These are phyloP conservation scores for Prunella himalayana DNA, from an alignment of 2,113 vertebrate genomes.

Conservation along the genomic window DNA sequence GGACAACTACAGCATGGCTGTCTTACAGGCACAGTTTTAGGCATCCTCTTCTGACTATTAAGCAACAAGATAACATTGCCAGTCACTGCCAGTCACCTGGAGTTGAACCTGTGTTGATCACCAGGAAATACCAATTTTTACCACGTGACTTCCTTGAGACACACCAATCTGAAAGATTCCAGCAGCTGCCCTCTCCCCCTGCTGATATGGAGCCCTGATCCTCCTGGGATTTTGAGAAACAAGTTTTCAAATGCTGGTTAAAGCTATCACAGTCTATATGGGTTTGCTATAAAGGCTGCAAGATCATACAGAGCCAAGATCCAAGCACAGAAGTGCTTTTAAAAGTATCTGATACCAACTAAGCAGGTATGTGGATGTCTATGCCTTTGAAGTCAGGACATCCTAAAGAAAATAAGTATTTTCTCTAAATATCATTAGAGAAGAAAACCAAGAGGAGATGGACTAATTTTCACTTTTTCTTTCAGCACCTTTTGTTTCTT, in stretches of 20 bases:
- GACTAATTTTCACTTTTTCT: neutral
- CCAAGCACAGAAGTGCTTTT: neutral
- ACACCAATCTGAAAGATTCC: neutral
- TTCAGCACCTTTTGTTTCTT: neutral
- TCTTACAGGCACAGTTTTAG: neutral
- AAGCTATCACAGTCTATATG: neutral
- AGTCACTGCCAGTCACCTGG: neutral
- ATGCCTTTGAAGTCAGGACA: neutral
- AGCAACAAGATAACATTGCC: neutral
- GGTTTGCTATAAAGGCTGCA: neutral
- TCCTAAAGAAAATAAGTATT: neutral
- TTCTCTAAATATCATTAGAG: neutral
- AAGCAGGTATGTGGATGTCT: neutral
- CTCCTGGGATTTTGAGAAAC: neutral
- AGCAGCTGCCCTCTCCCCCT: neutral
- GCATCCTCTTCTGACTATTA: neutral
- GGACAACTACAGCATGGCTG: neutral
- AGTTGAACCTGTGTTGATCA: neutral
- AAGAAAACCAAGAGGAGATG: neutral
- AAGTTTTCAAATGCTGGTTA: neutral
- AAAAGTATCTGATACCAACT: neutral
- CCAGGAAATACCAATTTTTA: neutral
- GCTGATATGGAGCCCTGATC: neutral
- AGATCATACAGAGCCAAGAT: neutral
- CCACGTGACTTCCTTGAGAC: rapidly evolving